A percentile compares a stretch with the other conserved stretches of the same genome.
Conservation (phyloP, 2,113 vertebrate species). For the Xiphias gladius region DNA sequence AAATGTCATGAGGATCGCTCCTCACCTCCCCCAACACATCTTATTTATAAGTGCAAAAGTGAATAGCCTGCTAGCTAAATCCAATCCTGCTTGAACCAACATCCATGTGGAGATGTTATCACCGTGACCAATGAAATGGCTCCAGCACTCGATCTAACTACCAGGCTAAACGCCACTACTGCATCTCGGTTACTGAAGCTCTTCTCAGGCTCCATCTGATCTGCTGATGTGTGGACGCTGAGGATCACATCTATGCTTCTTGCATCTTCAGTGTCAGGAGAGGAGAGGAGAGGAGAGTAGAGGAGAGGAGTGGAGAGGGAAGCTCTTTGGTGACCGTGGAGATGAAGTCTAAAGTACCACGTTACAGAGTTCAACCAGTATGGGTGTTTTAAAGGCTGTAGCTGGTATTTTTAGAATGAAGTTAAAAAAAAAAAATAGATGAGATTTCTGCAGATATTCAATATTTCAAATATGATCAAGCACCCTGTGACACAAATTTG, state of each 20-base stretch:
- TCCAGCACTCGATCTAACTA: slow-evolving; percentile 60
- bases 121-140: slow-evolving; percentile 32
- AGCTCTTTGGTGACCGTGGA: slow-evolving; percentile 53
- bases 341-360: slow-evolving; percentile 37
- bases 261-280: slow-evolving; percentile 43
- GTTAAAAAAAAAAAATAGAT: background rate
- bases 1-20: slow-evolving; percentile 88
- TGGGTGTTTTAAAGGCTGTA: slow-evolving; percentile 27
- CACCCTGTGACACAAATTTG: slow-evolving; percentile 1
- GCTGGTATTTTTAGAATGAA: slow-evolving; percentile 37
- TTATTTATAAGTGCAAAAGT: slow-evolving; percentile 72
- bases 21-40: background rate
- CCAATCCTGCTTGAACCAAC: slow-evolving; percentile 35
- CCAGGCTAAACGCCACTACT: slow-evolving; percentile 56
- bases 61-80: slow-evolving; percentile 72
- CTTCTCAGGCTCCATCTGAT: slow-evolving; percentile 50
- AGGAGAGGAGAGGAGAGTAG: slow-evolving; percentile 31
- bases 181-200: slow-evolving; percentile 58
- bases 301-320: slow-evolving; percentile 17
- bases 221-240: slow-evolving; percentile 43
- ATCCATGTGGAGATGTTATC: slow-evolving; percentile 52
- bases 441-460: slow-evolving; percentile 4
- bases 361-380: slow-evolving; percentile 36
- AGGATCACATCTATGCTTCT: slow-evolving; percentile 63
- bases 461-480: slow-evolving; percentile 10